These are phyloP conservation scores for Drosophila bifasciata DNA, from an alignment of 1,140 invertebrate species.

Conservation along the genomic window DNA sequence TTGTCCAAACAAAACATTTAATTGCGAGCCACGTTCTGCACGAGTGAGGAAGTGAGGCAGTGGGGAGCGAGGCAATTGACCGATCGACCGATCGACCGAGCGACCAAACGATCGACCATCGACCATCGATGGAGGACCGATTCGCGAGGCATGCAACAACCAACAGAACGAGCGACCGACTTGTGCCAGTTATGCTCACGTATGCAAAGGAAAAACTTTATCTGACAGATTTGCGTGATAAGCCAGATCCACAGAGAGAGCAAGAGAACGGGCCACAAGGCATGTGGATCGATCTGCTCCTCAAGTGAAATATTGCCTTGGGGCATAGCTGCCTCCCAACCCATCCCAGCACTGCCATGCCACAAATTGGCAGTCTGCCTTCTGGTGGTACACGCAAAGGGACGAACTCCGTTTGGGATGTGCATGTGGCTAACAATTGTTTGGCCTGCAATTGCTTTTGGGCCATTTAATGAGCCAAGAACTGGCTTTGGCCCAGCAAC, in stretches of 20 bases:
- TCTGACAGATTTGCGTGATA: constrained; percentile 80
- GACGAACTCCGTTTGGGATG: constrained; percentile 31
- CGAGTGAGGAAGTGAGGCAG: constrained; percentile 35
- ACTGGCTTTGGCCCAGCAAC: constrained; percentile 44
- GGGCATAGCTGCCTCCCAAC: constrained; percentile 8
- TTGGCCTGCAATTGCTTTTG: constrained; percentile 52
- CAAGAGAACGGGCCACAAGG: constrained; percentile 2
- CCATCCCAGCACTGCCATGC: background rate
- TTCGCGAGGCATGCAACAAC: background rate
- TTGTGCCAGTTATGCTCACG: constrained; percentile 67
- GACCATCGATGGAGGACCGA: constrained; percentile 1
- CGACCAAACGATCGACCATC: constrained; percentile 23
- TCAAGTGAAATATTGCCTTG: constrained; percentile 72
- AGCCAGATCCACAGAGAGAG: constrained; percentile 27
- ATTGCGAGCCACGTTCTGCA: constrained; percentile 74
- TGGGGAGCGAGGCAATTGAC: constrained; percentile 7
- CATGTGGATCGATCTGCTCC: constrained; percentile 61
- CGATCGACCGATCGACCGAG: constrained; percentile 24
- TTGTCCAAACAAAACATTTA: constrained; percentile 68
- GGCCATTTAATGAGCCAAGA: constrained; percentile 69
- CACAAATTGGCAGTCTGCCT: constrained; percentile 63
- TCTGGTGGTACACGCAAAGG: constrained; percentile 60
- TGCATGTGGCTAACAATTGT: constrained; percentile 57
- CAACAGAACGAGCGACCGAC: constrained; percentile 38
- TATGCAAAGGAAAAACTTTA: constrained; percentile 73